A percentile compares a stretch with the other conserved stretches of the same genome.
Conservation (phyloP, 2,113 vertebrate genomes). For the Galeopterus variegatus region DNA sequence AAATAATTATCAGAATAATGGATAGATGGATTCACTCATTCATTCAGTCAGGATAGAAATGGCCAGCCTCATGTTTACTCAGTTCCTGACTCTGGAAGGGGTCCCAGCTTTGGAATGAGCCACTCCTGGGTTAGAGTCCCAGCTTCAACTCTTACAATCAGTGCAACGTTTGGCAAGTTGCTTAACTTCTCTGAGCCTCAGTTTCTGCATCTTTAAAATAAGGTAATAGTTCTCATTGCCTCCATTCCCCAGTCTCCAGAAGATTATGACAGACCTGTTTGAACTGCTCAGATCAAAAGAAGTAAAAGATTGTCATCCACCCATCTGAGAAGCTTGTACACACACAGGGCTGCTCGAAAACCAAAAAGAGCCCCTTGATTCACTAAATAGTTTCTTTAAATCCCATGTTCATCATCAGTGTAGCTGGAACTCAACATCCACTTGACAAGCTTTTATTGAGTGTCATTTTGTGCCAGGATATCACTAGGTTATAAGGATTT, state of each 20-base stretch:
- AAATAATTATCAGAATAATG: not conserved
- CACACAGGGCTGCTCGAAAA: not conserved
- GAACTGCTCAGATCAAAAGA: not conserved
- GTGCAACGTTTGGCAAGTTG: not conserved
- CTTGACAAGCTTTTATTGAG: not conserved
- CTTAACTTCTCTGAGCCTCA: not conserved
- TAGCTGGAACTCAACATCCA: not conserved
- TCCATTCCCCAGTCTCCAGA: not conserved
- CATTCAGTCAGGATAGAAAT: not conserved
- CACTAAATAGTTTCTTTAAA: not conserved
- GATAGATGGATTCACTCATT: not conserved
- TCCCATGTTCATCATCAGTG: not conserved
- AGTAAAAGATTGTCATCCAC: not conserved
- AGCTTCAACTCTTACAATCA: not conserved
- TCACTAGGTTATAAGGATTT: not conserved
- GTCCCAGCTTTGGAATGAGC: not conserved
- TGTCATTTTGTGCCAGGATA: not conserved
- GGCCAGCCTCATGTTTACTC: not conserved
- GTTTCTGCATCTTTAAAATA: slow-evolving; percentile 9
- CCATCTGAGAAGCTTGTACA: not conserved
- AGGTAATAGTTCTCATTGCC: not conserved
- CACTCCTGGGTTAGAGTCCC: not conserved
- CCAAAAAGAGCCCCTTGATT: not conserved
- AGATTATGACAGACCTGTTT: not conserved
- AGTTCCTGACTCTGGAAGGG: not conserved